Conservation (phyloP, 2,113 vertebrate genomes). For the Indri indri region DNA sequence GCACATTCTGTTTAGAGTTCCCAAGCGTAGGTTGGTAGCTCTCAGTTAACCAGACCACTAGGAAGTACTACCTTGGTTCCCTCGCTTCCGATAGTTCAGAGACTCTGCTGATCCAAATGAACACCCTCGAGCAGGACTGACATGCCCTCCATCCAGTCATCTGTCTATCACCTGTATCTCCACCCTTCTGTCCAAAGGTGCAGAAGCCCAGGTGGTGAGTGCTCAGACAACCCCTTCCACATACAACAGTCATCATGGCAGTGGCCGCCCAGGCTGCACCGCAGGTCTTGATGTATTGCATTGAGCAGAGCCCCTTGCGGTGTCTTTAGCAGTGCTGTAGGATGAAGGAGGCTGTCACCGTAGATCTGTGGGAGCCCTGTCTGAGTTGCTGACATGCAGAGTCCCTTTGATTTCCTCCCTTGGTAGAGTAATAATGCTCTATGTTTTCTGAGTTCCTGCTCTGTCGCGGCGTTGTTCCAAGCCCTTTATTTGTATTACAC, state of each 20-base stretch:
- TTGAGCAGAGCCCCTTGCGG: not conserved
- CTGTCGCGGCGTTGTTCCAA: not conserved
- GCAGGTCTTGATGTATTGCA: accelerated
- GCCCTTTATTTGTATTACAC: not conserved
- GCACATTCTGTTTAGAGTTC: not conserved
- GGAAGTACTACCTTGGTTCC: not conserved
- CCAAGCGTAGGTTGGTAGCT: not conserved
- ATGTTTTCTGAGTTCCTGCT: not conserved
- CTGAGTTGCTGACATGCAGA: not conserved
- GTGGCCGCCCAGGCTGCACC: accelerated
- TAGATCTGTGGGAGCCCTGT: not conserved
- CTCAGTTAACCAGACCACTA: too few species aligned
- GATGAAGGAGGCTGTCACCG: not conserved
- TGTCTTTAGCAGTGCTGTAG: not conserved
- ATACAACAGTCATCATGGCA: not conserved
- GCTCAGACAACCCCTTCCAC: not conserved
- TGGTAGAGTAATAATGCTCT: not conserved
- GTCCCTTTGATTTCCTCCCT: not conserved
- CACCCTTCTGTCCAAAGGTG: not conserved
- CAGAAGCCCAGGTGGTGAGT: not conserved
- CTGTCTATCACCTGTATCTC: not conserved
- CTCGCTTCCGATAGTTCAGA: not conserved
- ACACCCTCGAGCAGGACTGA: too few species aligned
- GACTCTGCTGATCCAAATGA: not conserved
- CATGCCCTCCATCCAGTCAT: accelerated